A percentile compares a stretch with the other conserved stretches of the same genome.
Conservation (phyloP, 1,140 invertebrate genomes). For the Eufriesea mexicana region DNA sequence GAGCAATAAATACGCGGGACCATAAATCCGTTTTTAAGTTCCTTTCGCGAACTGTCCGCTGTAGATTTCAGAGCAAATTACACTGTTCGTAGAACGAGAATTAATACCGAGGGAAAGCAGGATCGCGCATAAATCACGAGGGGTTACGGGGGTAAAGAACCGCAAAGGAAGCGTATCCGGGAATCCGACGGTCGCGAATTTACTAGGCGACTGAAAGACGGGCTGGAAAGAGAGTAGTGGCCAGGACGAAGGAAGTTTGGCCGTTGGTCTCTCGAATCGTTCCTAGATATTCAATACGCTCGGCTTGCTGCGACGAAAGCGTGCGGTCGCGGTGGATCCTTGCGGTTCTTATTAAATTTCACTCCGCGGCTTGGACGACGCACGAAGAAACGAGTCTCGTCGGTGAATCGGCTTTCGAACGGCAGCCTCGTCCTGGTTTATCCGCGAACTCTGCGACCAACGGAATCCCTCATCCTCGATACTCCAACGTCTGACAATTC, state of each 20-base stretch:
- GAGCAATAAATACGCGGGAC: neutral
- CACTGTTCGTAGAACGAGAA: neutral
- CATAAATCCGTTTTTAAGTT: neutral
- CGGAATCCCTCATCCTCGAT: too few species aligned
- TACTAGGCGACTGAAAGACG: neutral
- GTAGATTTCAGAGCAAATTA: neutral
- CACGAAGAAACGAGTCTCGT: neutral
- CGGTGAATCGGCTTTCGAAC: slow-evolving; percentile 7
- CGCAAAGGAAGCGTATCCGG: too few species aligned
- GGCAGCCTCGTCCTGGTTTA: neutral
- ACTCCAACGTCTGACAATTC: too few species aligned
- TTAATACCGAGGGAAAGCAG: neutral
- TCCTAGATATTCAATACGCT: neutral
- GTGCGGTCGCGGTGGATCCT: slow-evolving; percentile 1
- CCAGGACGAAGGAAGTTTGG: neutral
- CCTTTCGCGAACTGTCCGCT: neutral
- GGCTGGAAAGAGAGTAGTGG: neutral
- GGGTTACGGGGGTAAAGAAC: neutral
- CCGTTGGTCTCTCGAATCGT: neutral
- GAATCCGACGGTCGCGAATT: neutral
- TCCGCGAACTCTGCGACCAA: neutral
- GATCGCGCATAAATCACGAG: neutral
- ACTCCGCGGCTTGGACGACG: neutral
- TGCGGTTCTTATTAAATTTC: slow-evolving; percentile 45
- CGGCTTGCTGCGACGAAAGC: neutral